Evolutionary conservation across 2,113 vertebrate species (phyloP), one percentile per base, ranked within the genome.

Genomic region (Nyctibius bracteatus): DNA sequence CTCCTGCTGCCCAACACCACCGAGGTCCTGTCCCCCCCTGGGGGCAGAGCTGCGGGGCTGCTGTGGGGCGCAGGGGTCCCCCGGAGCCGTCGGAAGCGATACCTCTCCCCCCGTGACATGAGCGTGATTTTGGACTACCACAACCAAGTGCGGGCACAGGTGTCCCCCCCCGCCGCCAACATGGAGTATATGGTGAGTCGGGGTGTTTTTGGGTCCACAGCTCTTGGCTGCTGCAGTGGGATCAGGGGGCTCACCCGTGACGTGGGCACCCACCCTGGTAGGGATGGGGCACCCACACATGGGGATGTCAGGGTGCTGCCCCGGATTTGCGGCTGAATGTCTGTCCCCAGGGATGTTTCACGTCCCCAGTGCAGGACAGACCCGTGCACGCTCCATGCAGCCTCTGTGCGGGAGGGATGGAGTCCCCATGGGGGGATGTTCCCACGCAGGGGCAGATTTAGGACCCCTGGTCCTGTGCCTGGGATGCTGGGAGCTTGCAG

Each of bases 131-230:
- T 99, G 98, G 98, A 99, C 65, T 99, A 98, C 82, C 99, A 99
- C 95, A 99, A 99, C 98, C 97, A 97, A 49, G 98, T 98, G 90
- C 97, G 98, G 58, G 98, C 99, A 16, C 98, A 98, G 70, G 99
- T 99, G 67, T 97, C 97, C 31, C 99, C 99, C 7, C 97, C 98
- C 0, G 99, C 99, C 0, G 98, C 99, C 87, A 99, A 99, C 71
- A 99, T 99, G 99, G 99, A 99, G 83, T 98, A 98, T 30, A 99
- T 99, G 99, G 99, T 99, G 97, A 99, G 98, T 82, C 0, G 5
- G 54, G 23, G 49, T 2, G 23, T 2, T 7, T 28, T 15, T 1
- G 84, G 57, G 52, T 49, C 66, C 24, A 2, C 8, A 9, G 62
- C 15, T 70, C 57, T 51, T 43, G 61, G 46, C 12, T 61, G 75